Base-by-base conservation (phyloP, 1,140 invertebrate species). In the Homalodisca vitripennis region DNA sequence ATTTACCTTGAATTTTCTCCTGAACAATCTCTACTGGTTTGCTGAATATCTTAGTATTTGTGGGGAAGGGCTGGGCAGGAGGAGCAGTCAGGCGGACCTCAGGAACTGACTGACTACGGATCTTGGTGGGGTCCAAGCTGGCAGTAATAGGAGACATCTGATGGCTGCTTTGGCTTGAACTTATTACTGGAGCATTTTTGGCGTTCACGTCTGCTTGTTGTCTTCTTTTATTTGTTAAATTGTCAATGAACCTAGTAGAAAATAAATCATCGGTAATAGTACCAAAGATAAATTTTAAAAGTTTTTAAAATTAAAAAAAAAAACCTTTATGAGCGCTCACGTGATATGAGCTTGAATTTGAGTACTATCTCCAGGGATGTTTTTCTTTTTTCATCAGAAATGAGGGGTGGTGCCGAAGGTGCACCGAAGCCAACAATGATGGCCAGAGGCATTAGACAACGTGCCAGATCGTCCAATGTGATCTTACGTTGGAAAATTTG, bases 221-320 rank as follows among this genome's bases (percentile, higher is more conserved):
- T 65, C 91, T 82, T 69, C 92, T 82, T 73, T 86, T 88, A 75
- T 89, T 88, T 17, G 87, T 86, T 51, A 93, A 80, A 72, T 86
- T 87, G 63, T 92, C 89, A 60, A 94, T 77, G 79, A 93, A 94
- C 75, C 81, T 83, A 51, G 51, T 71, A 62, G 31, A 66, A 70
- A 41, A 41, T 41, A 41, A 12, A 53, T 53, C 22, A 53, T 12
- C 3, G 6, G 22, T 6, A 53, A 22, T 53, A 13, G 12, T 41
- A 10, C 6, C 17, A 10, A 6, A 6, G 6, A 17, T 41, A 10
- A 41, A 41, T 41, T 17, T 41, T 10, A 41, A 41, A 17, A 41
- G 6, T 10, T 17, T 17, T 41, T 41, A 17, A 17, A 41, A 41
- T 41, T 41, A 17, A 41, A n/a, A n/a, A n/a, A n/a, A n/a, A n/a